Evolutionary conservation across 2,888 invertebrate species (phyloP).

Genomic region (Erpobdella octoculata): DNA sequence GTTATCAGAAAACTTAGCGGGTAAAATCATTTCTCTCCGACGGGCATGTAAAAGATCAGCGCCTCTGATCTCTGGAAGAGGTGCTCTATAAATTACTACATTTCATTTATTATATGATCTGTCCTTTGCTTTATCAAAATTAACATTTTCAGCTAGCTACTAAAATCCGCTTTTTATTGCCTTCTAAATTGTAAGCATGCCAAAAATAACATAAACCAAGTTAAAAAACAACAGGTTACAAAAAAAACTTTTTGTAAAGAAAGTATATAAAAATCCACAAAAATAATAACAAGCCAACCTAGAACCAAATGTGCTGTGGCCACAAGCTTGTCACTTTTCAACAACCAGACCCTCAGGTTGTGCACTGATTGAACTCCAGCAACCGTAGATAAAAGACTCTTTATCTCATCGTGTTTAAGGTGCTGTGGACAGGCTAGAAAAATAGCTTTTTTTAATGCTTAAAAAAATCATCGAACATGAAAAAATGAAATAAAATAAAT

Average conservation of each 20-base stretch:
- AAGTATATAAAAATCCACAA: not conserved
- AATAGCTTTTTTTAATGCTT: too few relatives aligned
- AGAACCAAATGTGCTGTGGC: constrained; percentile 65
- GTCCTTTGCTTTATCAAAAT: not conserved
- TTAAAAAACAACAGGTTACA: not conserved
- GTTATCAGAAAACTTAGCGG: too few relatives aligned
- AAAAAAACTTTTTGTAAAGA: too few relatives aligned
- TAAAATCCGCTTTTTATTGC: not conserved
- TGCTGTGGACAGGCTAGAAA: constrained; percentile 48
- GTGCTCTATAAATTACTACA: too few relatives aligned
- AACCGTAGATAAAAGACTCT: constrained; percentile 55
- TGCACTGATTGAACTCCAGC: constrained; percentile 65
- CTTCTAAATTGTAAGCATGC: not conserved
- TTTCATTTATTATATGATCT: too few relatives aligned
- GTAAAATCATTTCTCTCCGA: too few relatives aligned
- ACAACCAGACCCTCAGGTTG: constrained; percentile 69
- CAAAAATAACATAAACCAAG: not conserved
- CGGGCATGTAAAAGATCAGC: too few relatives aligned
- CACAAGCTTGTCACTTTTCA: constrained; percentile 64
- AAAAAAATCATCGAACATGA: too few relatives aligned
- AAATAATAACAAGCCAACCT: constrained; percentile 55
- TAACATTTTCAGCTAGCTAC: not conserved
- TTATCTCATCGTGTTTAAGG: constrained; percentile 54
- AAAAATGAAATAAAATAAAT: too few relatives aligned
- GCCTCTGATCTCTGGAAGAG: too few relatives aligned